Evolutionary conservation across 2,797 vertebrate species (phyloP).

Genomic region (Tapera naevia): DNA sequence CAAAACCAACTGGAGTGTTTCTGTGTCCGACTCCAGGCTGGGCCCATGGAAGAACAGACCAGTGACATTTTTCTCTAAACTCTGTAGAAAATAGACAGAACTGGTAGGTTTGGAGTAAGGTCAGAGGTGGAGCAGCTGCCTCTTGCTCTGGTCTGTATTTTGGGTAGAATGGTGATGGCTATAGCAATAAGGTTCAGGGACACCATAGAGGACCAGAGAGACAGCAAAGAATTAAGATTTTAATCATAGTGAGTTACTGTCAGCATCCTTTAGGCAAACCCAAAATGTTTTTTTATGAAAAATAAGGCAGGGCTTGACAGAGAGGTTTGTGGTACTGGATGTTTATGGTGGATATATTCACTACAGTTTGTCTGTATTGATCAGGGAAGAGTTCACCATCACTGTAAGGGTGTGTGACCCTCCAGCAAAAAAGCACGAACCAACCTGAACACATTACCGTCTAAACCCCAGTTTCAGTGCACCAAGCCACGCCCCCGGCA

Average conservation of each 20-base stretch:
- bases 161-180: neutral
- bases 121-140: neutral
- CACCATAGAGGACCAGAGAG: neutral
- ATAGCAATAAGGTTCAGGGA: neutral
- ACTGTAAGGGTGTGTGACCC: no score
- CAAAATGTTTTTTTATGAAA: neutral
- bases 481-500: neutral
- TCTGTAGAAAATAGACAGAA: neutral
- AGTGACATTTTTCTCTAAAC: neutral
- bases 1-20: neutral
- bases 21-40: neutral
- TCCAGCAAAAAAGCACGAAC: no score
- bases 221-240: neutral
- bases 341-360: neutral
- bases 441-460: no score
- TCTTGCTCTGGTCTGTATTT: neutral
- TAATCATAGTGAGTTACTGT: neutral
- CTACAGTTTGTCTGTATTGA: neutral
- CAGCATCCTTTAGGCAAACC: neutral
- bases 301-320: neutral
- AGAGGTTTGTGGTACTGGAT: neutral
- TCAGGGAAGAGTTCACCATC: neutral
- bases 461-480: neutral
- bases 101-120: neutral
- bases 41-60: fast-evolving